These are phyloP conservation scores for Anthopleura sola DNA, from an alignment of 64 coral and sea anemone genomes.

Conservation along the genomic window DNA sequence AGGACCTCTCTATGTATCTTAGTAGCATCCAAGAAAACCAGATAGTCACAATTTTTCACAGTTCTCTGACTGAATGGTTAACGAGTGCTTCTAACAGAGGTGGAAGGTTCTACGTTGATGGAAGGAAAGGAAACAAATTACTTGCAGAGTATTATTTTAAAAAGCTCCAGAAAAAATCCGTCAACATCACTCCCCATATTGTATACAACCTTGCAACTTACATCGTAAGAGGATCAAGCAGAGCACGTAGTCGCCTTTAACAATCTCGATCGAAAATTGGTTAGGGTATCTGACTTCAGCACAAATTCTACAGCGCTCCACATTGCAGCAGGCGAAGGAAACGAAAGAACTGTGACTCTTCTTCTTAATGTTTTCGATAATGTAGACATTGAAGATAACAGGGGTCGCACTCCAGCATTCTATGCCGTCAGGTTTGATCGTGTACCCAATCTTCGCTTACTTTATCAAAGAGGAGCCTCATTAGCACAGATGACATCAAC, in stretches of 20 bases:
- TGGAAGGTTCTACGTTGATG: constrained; percentile 44
- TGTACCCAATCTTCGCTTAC: constrained; percentile 17
- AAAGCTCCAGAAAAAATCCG: neutral
- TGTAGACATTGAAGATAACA: constrained; percentile 47
- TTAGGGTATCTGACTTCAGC: constrained; percentile 21
- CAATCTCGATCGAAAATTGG: constrained; percentile 18
- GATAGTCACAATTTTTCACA: constrained; percentile 50
- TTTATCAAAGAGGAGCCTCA: constrained; percentile 50
- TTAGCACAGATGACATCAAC: constrained; percentile 17
- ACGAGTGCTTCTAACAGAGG: constrained; percentile 64
- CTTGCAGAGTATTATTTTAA: constrained; percentile 63
- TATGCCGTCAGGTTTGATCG: constrained; percentile 35
- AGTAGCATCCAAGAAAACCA: constrained; percentile 29
- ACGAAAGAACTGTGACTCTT: constrained; percentile 2
- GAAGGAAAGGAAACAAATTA: constrained; percentile 38
- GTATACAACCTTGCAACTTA: constrained; percentile 59
- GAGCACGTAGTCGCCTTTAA: constrained; percentile 8
- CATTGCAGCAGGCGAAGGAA: constrained; percentile 12
- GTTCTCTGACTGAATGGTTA: constrained; percentile 71
- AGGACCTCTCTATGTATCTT: constrained; percentile 56
- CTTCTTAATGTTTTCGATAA: constrained; percentile 42
- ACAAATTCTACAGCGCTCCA: constrained; percentile 64
- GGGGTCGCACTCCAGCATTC: constrained; percentile 60
- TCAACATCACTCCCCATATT: neutral
- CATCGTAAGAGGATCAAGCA: constrained; percentile 32